Conservation (phyloP, 2,888 invertebrate genomes). For the Parascotia fuliginaria region DNA sequence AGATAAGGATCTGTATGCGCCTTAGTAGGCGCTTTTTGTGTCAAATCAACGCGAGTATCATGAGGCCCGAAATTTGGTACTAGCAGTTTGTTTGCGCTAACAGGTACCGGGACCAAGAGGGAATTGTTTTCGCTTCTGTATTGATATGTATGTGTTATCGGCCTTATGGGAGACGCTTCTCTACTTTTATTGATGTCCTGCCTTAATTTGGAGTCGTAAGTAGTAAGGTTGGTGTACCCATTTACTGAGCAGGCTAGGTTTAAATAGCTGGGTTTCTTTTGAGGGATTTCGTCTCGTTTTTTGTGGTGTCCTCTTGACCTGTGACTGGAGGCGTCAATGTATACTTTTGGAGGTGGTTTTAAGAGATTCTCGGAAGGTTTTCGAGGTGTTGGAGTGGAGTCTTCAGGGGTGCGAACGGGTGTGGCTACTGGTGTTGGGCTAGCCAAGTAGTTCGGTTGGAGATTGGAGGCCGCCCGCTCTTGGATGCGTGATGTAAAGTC, state of each 20-base stretch:
- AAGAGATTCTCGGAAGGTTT: constrained; percentile 67
- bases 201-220: constrained; percentile 93
- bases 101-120: constrained; percentile 77
- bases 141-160: constrained; percentile 81
- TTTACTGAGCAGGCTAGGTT: constrained; percentile 96
- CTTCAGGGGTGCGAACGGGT: constrained; percentile 64
- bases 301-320: constrained; percentile 72
- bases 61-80: constrained; percentile 83
- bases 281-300: constrained; percentile 72
- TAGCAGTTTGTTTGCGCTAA: constrained; percentile 83
- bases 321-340: constrained; percentile 70
- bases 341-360: constrained; percentile 76
- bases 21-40: constrained; percentile 81
- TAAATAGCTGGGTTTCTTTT: constrained; percentile 94
- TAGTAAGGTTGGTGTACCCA: constrained; percentile 94
- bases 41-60: constrained; percentile 80
- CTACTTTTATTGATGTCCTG: constrained; percentile 90
- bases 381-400: constrained; percentile 61
- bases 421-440: constrained; percentile 61
- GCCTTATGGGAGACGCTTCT: constrained; percentile 89
- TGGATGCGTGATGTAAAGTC: constrained; percentile 87
- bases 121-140: constrained; percentile 77
- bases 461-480: constrained; percentile 77
- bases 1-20: constrained; percentile 80
- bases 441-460: constrained; percentile 55